Percentiles rank a stretch among this genome's conserved stretches.
Conservation (phyloP, 2,888 invertebrate genomes). For the Strigamia crassipes region DNA sequence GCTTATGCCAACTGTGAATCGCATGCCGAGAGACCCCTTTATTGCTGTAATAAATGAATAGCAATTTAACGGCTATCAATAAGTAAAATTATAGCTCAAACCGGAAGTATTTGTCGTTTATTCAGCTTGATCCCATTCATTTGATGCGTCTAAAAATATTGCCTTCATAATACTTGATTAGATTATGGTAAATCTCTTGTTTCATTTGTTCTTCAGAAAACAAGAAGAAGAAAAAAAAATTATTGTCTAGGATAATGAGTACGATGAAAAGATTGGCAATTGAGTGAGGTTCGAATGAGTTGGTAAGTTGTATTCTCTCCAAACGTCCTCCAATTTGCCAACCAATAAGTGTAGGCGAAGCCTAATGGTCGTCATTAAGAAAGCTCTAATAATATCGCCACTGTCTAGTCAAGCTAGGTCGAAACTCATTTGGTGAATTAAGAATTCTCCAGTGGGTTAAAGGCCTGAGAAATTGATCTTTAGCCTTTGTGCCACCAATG, state of each 20-base stretch:
- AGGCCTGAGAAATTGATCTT: slow-evolving; percentile 21
- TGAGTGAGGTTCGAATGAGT: slow-evolving; percentile 2
- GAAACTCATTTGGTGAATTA: slow-evolving; percentile 45
- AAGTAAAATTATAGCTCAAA: not conserved
- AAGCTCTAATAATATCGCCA: slow-evolving; percentile 41
- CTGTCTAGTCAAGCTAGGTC: slow-evolving; percentile 28
- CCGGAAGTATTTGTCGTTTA: not conserved
- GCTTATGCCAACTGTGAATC: not conserved
- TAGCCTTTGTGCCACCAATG: slow-evolving; percentile 21
- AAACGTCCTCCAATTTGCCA: slow-evolving; percentile 11
- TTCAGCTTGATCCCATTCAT: not conserved
- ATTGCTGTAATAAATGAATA: not conserved
- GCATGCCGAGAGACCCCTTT: not conserved
- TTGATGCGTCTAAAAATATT: not conserved
- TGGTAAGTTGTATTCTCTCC: slow-evolving; percentile 16
- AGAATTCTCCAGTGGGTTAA: slow-evolving; percentile 22
- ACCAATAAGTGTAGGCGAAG: slow-evolving; percentile 19
- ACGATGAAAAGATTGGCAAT: not conserved
- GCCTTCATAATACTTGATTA: too few relatives aligned
- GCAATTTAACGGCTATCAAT: not conserved
- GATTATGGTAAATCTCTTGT: not conserved
- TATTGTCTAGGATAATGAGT: not conserved
- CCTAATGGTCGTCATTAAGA: slow-evolving; percentile 43
- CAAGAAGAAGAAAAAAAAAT: too few relatives aligned
- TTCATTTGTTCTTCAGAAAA: not conserved